Evolutionary conservation across 2,113 vertebrate genomes (phyloP).

Genomic region (Erinaceus europaeus): DNA sequence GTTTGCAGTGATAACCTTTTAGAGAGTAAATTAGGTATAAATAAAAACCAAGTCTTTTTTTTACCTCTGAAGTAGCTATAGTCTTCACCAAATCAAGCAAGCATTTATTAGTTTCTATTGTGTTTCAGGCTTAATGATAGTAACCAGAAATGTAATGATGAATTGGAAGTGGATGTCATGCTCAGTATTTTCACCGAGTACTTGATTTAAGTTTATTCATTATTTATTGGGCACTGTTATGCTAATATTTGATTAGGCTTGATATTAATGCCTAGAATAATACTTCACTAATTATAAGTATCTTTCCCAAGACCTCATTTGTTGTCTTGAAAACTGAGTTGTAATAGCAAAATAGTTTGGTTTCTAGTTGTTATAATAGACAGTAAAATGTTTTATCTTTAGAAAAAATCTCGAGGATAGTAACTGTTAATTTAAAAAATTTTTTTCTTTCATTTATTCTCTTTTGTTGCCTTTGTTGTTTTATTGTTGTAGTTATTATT

Average conservation of each 20-base stretch:
- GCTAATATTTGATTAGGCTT: conserved; percentile 30
- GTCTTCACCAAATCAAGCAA: not conserved
- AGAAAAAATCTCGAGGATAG: no score
- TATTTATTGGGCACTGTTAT: conserved; percentile 28
- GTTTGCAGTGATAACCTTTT: not conserved
- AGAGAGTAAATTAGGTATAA: not conserved
- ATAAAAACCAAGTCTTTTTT: not conserved
- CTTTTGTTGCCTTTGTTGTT: no score
- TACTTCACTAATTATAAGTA: conserved; percentile 3
- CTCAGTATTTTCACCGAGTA: not conserved
- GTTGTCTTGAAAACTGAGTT: conserved; percentile 16
- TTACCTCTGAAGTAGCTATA: not conserved
- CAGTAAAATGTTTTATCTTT: conserved; percentile 37
- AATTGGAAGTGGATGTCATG: not conserved
- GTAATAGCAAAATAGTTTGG: conserved; percentile 35
- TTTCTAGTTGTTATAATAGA: not conserved
- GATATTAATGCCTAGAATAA: not conserved
- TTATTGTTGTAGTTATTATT: no score
- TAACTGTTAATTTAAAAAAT: no score
- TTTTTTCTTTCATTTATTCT: no score
- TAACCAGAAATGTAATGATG: not conserved
- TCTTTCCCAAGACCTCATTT: not conserved
- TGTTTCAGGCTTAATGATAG: not conserved
- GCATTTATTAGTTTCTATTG: not conserved
- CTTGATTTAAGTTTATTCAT: conserved; percentile 31